phyloP scores from a whole-genome alignment of 1,140 invertebrate genomes.

The Cotesia glomerata region DNA sequence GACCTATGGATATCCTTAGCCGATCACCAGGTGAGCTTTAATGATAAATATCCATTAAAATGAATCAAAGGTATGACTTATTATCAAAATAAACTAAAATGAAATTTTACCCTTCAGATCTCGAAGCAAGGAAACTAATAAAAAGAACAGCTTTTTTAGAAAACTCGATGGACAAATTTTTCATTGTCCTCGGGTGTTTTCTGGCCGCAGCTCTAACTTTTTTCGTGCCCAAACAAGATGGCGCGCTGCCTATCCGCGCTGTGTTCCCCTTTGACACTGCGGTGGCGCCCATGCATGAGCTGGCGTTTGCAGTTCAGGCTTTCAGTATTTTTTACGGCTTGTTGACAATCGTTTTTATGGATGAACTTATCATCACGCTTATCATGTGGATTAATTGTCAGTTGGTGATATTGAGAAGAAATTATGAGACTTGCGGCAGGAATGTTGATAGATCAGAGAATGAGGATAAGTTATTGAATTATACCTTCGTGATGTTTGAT shows the following conservation, averaged over 20 bases:
- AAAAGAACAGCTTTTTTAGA: not conserved
- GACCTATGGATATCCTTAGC: too few species aligned
- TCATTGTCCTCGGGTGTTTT: conserved; percentile 23
- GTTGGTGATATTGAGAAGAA: conserved; percentile 31
- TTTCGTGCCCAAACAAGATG: conserved; percentile 35
- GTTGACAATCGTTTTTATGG: conserved; percentile 38
- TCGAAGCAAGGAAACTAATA: too few species aligned
- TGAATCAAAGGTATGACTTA: too few species aligned
- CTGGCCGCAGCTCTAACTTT: conserved; percentile 39
- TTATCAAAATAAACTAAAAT: too few species aligned
- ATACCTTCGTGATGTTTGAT: not conserved
- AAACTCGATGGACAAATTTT: conserved; percentile 1
- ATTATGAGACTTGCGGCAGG: conserved; percentile 34
- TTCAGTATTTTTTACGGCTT: conserved; percentile 30
- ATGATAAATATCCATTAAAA: too few species aligned
- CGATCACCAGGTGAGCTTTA: too few species aligned
- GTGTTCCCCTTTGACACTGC: conserved; percentile 42
- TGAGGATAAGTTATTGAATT: not conserved
- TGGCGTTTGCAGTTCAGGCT: conserved; percentile 36
- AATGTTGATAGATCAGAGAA: not conserved
- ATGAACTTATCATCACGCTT: conserved; percentile 21
- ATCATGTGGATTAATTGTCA: conserved; percentile 31
- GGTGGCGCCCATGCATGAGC: conserved; percentile 23
- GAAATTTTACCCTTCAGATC: too few species aligned
- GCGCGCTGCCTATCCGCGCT: conserved; percentile 39